These are phyloP conservation scores for Lasioglossum pauxillum DNA, from an alignment of 2,888 invertebrate species.

Conservation along the genomic window DNA sequence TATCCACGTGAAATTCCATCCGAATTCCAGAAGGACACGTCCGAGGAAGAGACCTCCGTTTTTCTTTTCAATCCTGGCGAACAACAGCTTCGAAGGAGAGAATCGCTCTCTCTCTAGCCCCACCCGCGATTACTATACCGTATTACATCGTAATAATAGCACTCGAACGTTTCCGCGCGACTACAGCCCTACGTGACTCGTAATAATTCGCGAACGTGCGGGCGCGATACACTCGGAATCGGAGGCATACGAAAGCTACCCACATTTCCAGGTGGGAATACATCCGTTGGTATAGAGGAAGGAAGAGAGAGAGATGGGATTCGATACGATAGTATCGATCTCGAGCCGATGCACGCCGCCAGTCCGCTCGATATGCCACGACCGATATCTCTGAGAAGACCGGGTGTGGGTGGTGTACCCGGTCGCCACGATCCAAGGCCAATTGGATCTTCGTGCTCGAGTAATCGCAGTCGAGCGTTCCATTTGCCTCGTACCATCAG, in stretches of 20 bases:
- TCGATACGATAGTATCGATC: conserved; percentile 41
- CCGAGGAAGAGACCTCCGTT: not conserved
- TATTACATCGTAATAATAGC: conserved; percentile 76
- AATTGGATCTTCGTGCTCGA: conserved; percentile 48
- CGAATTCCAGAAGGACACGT: not conserved
- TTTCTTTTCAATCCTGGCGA: not conserved
- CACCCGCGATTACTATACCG: conserved; percentile 55
- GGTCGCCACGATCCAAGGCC: conserved; percentile 51
- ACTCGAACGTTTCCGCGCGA: conserved; percentile 63
- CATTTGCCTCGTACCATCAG: conserved; percentile 49
- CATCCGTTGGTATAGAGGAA: not conserved
- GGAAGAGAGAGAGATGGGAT: not conserved
- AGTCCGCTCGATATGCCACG: conserved; percentile 35
- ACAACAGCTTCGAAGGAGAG: not conserved
- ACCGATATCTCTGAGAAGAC: conserved; percentile 25
- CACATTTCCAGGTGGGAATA: conserved; percentile 43
- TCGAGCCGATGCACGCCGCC: conserved; percentile 16
- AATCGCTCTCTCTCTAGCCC: not conserved
- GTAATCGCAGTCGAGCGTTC: conserved; percentile 54
- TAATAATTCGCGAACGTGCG: conserved; percentile 74
- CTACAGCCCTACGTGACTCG: conserved; percentile 76
- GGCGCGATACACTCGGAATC: conserved; percentile 41
- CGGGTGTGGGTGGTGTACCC: conserved; percentile 1
- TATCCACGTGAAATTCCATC: not conserved
- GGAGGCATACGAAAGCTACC: conserved; percentile 46